A percentile compares a stretch with the other conserved stretches of the same genome.
These are phyloP conservation scores for Chelon labrosus DNA, from an alignment of 2,797 vertebrate genomes.

Conservation along the genomic window DNA sequence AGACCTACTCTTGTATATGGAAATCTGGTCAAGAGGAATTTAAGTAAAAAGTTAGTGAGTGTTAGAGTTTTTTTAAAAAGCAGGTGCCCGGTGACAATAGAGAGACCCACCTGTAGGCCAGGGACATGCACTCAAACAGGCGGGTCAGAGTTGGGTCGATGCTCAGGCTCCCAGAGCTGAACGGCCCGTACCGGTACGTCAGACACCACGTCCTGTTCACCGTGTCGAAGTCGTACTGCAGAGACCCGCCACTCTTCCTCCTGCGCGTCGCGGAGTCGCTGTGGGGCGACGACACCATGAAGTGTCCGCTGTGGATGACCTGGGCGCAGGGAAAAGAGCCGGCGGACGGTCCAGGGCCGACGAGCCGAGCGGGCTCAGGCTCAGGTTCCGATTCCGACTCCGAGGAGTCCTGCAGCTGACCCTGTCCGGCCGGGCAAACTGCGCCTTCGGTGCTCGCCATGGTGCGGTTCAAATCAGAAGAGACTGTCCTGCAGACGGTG, in stretches of 20 bases:
- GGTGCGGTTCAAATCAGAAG: neutral
- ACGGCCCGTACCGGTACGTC: conserved; percentile 87
- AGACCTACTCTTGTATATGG: neutral
- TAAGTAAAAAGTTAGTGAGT: too few species aligned
- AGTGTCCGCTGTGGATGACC: conserved; percentile 99
- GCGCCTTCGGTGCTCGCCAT: conserved; percentile 61
- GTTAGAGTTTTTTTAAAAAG: too few species aligned
- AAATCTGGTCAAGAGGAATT: neutral
- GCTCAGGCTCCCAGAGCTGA: conserved; percentile 85
- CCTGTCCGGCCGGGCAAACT: conserved; percentile 47
- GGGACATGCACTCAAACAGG: conserved; percentile 98
- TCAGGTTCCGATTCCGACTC: conserved; percentile 89
- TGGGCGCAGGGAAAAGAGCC: conserved; percentile 78
- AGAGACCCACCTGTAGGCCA: conserved; percentile 95
- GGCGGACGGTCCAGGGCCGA: conserved; percentile 27
- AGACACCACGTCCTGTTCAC: conserved; percentile 84
- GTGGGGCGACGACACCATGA: conserved; percentile 98
- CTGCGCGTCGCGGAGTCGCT: conserved; percentile 86
- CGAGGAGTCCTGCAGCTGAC: conserved; percentile 77
- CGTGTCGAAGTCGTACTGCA: conserved; percentile 83
- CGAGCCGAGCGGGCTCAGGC: conserved; percentile 37
- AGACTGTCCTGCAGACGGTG: conserved; percentile 9
- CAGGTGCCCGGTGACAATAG: too few species aligned
- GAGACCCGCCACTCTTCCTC: conserved; percentile 75
- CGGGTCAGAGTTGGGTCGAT: conserved; percentile 95